Evolutionary conservation across 1,140 invertebrate species (phyloP).

Genomic region (Heliothis subflexa): DNA sequence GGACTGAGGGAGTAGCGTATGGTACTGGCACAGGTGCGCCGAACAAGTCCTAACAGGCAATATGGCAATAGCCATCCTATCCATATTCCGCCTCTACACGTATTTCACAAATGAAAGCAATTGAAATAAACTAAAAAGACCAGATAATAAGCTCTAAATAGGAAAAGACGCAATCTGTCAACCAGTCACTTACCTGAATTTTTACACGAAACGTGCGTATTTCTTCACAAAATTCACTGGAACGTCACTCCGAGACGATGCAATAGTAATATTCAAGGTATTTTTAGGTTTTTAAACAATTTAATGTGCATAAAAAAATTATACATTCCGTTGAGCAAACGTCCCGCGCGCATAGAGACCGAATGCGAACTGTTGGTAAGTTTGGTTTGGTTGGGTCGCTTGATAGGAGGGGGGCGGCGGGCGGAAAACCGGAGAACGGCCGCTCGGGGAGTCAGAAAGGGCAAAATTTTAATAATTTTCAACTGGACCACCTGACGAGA

Average conservation of each 20-base stretch:
- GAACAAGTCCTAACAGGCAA: constrained; percentile 43
- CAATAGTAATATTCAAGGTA: constrained; percentile 78
- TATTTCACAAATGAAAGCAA: constrained; percentile 60
- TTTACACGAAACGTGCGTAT: constrained; percentile 74
- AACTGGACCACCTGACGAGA: neutral
- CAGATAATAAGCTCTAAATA: constrained; percentile 74
- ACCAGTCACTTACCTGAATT: constrained; percentile 84
- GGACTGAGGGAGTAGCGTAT: constrained; percentile 49
- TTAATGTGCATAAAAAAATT: constrained; percentile 84
- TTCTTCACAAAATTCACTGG: constrained; percentile 77
- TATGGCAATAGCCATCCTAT: constrained; percentile 40
- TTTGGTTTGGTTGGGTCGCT: constrained; percentile 73
- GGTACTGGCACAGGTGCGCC: constrained; percentile 48
- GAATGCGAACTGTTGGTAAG: constrained; percentile 84
- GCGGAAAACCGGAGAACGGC: constrained; percentile 81
- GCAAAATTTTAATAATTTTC: constrained; percentile 61
- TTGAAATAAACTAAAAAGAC: constrained; percentile 59
- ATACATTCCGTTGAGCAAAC: constrained; percentile 81
- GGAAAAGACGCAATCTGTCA: constrained; percentile 85
- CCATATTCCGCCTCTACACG: constrained; percentile 11
- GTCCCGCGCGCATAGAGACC: constrained; percentile 76
- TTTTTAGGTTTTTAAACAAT: constrained; percentile 82
- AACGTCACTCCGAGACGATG: constrained; percentile 74
- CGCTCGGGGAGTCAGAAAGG: constrained; percentile 70
- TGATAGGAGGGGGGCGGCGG: constrained; percentile 76